phyloP scores from a whole-genome alignment of 1,140 invertebrate genomes.

The Trichomalopsis sarcophagae region DNA sequence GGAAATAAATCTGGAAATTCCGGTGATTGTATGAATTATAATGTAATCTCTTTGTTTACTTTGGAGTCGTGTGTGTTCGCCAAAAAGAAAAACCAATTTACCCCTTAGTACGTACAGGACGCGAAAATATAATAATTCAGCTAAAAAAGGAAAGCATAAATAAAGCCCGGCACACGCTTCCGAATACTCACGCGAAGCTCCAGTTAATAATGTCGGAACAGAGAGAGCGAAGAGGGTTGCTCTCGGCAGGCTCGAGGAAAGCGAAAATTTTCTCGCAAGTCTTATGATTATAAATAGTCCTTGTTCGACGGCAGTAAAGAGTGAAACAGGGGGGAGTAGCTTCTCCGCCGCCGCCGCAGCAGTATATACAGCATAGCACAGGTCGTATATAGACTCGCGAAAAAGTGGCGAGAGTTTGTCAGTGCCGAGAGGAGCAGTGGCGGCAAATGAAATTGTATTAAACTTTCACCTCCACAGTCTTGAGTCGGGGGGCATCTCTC shows the following conservation, averaged over 20 bases:
- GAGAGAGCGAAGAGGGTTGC: not conserved
- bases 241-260: slow-evolving; percentile 45
- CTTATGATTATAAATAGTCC: slow-evolving; percentile 69
- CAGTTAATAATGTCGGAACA: slow-evolving; percentile 2
- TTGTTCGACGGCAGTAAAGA: slow-evolving; percentile 61
- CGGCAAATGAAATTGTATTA: slow-evolving; percentile 72
- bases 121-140: not conserved
- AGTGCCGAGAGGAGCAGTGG: slow-evolving; percentile 55
- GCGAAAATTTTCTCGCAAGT: slow-evolving; percentile 55
- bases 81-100: no score
- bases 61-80: no score
- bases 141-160: not conserved
- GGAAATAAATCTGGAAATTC: not conserved
- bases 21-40: not conserved
- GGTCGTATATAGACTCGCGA: not conserved
- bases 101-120: no score
- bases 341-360: not conserved
- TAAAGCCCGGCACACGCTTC: not conserved
- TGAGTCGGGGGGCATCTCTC: slow-evolving; percentile 31
- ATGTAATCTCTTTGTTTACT: not conserved
- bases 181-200: slow-evolving; percentile 28
- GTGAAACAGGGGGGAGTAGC: slow-evolving; percentile 44
- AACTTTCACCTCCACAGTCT: slow-evolving; percentile 65
- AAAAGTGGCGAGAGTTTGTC: slow-evolving; percentile 64
- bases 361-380: not conserved